phyloP scores from a whole-genome alignment of 2,888 invertebrate genomes.

The Celastrina argiolus region DNA sequence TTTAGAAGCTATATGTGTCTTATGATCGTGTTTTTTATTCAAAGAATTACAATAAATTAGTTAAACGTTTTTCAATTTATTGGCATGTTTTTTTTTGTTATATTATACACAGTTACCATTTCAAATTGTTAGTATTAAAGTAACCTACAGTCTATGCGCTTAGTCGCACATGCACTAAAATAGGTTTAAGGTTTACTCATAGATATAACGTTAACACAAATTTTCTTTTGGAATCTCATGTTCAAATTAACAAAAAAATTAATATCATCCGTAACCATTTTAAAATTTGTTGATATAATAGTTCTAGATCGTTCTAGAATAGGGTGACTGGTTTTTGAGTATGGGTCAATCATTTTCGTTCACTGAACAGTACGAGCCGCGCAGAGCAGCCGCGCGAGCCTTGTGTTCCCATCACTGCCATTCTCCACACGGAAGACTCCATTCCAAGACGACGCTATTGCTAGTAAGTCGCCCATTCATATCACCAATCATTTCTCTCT shows the following conservation, averaged over 20 bases:
- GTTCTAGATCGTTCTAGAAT: neutral
- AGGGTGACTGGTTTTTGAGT: slow-evolving; percentile 30
- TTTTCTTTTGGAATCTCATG: neutral
- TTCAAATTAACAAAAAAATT: neutral
- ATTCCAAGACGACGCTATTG: slow-evolving; percentile 73
- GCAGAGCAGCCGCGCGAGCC: slow-evolving; percentile 85
- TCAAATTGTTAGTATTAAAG: neutral
- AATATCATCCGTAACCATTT: neutral
- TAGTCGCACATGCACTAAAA: neutral
- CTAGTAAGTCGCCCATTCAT: slow-evolving; percentile 55
- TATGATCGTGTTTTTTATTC: neutral
- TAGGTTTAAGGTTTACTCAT: too few species aligned
- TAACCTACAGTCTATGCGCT: too few species aligned
- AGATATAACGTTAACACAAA: too few species aligned
- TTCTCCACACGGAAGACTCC: slow-evolving; percentile 76
- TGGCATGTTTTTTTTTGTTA: neutral
- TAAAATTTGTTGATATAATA: neutral
- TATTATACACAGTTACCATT: neutral
- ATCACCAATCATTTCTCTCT: neutral
- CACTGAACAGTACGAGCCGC: slow-evolving; percentile 70
- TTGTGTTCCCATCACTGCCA: slow-evolving; percentile 85
- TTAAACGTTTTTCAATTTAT: neutral
- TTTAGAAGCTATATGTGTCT: too few species aligned
- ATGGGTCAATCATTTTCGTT: neutral
- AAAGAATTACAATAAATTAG: neutral